These are phyloP conservation scores for Brachionus calyciflorus DNA, from an alignment of 1,140 invertebrate species.

Conservation along the genomic window DNA sequence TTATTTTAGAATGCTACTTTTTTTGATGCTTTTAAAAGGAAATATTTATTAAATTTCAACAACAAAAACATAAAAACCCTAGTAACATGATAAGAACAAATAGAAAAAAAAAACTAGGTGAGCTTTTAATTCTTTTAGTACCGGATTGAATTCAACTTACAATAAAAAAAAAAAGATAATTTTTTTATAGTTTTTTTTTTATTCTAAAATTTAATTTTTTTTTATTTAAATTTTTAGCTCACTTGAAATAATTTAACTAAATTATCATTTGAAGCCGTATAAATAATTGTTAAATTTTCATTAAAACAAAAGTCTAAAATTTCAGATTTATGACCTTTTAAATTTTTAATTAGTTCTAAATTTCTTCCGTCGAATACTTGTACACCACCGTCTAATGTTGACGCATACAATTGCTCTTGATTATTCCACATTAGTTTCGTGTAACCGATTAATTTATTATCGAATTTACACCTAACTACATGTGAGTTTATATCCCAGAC, in stretches of 20 bases:
- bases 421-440: slow-evolving; percentile 12
- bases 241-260: slow-evolving; percentile 41
- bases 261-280: slow-evolving; percentile 44
- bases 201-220: no score
- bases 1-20: no score
- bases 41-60: no score
- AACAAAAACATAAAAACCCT: no score
- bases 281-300: slow-evolving; percentile 25
- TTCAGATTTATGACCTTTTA: slow-evolving; percentile 21
- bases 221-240: neutral
- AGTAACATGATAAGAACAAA: no score
- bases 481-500: slow-evolving; percentile 32
- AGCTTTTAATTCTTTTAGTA: no score
- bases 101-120: no score
- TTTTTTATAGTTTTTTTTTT: no score
- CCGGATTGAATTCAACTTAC: no score
- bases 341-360: slow-evolving; percentile 27
- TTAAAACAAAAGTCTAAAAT: slow-evolving; percentile 41
- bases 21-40: no score
- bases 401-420: slow-evolving; percentile 14
- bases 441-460: slow-evolving; percentile 19
- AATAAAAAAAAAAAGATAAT: no score
- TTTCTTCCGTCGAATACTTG: slow-evolving; percentile 36
- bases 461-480: slow-evolving; percentile 9
- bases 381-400: neutral